Conservation (phyloP, 2,797 vertebrate species). For the Onychomys torridus region DNA sequence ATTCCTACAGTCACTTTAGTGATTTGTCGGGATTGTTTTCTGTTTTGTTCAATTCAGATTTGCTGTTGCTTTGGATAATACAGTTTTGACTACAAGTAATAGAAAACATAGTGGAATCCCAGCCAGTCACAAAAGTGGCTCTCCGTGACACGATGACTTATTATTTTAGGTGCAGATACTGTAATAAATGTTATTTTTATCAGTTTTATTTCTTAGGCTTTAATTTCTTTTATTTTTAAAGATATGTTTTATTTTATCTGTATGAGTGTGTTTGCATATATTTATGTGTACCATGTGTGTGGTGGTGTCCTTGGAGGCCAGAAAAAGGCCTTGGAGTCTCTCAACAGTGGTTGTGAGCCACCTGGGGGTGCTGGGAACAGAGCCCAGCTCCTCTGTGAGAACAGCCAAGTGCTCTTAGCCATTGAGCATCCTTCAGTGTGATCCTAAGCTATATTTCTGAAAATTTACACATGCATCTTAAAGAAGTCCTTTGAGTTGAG, state of each 20-base stretch:
- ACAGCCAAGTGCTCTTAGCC: not conserved
- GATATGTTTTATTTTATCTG: not conserved
- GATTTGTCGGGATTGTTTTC: not conserved
- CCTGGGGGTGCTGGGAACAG: not conserved
- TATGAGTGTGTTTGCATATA: not conserved
- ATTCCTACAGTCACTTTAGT: not conserved
- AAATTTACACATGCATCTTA: slow-evolving; percentile 12
- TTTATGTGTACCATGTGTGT: not conserved
- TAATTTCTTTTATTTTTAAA: not conserved
- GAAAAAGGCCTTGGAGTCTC: not conserved
- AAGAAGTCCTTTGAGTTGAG: not conserved
- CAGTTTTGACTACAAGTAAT: not conserved
- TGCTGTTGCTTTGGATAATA: not conserved
- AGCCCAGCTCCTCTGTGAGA: not conserved
- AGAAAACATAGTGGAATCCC: not conserved
- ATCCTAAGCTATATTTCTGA: not conserved
- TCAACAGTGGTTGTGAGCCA: not conserved
- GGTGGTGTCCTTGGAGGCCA: not conserved
- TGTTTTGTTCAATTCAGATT: not conserved
- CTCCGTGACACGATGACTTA: not conserved
- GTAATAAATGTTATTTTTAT: not conserved
- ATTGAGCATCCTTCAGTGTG: not conserved
- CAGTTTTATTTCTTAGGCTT: not conserved
- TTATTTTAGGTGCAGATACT: not conserved
- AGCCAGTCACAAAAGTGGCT: not conserved